Evolutionary conservation across 2,888 invertebrate genomes (phyloP).

Genomic region (Deilephila elpenor): DNA sequence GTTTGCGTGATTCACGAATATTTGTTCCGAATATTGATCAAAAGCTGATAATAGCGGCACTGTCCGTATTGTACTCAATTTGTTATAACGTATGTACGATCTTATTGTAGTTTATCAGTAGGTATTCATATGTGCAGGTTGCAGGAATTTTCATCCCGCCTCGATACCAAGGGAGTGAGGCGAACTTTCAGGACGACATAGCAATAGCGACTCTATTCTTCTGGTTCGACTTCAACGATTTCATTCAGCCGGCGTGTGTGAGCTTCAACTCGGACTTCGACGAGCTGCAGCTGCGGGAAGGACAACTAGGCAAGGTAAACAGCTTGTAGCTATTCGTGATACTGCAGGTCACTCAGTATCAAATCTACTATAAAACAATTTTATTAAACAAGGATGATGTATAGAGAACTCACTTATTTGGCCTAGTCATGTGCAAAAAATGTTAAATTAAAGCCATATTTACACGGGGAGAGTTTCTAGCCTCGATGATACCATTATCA

Average conservation of each 20-base stretch:
- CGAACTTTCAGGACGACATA: constrained; percentile 84
- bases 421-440: too few species aligned
- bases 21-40: too few species aligned
- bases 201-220: constrained; percentile 74
- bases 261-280: constrained; percentile 61
- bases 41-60: neutral
- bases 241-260: constrained; percentile 82
- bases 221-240: constrained; percentile 64
- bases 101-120: neutral
- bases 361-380: too few species aligned
- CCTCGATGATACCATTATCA: too few species aligned
- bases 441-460: too few species aligned
- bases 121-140: constrained; percentile 51
- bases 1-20: too few species aligned
- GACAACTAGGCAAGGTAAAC: constrained; percentile 47
- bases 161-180: constrained; percentile 74
- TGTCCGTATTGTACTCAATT: too few species aligned
- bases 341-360: too few species aligned
- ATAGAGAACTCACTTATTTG: too few species aligned
- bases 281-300: constrained; percentile 48
- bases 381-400: too few species aligned
- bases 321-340: too few species aligned
- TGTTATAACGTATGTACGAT: neutral
- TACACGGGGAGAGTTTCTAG: too few species aligned
- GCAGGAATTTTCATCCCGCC: constrained; percentile 68